Percentiles rank a stretch among this genome's conserved stretches.
Evolutionary conservation across 2,888 invertebrate species (phyloP).

Genomic region (Tiphia femorata): DNA sequence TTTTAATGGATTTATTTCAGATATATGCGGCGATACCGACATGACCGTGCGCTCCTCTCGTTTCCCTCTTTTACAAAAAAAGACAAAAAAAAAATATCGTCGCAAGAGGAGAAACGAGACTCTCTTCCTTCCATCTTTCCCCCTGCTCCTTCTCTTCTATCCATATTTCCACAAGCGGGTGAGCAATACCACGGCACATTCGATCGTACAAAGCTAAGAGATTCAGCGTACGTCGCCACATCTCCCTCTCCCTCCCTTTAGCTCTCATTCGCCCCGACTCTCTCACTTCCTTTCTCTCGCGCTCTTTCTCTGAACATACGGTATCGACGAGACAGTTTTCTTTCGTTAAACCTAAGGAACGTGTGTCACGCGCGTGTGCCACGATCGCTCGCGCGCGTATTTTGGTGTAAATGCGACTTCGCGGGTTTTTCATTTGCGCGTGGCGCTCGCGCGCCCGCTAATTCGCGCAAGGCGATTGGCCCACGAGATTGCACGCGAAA

Average conservation of each 20-base stretch:
- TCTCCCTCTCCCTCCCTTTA: too few relatives aligned
- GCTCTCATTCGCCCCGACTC: too few relatives aligned
- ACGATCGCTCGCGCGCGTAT: too few relatives aligned
- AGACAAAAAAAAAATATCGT: too few relatives aligned
- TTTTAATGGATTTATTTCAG: conserved; percentile 5
- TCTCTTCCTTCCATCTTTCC: not conserved
- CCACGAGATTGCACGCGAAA: too few relatives aligned
- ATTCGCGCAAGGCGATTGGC: too few relatives aligned
- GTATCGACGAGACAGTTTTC: not conserved
- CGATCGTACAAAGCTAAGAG: not conserved
- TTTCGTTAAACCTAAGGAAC: conserved; percentile 5
- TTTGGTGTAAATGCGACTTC: too few relatives aligned
- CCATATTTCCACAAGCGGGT: not conserved
- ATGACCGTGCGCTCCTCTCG: not conserved
- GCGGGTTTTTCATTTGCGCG: too few relatives aligned
- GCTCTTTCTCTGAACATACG: not conserved
- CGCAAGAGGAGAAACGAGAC: too few relatives aligned
- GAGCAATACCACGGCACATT: not conserved
- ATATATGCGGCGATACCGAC: conserved; percentile 1
- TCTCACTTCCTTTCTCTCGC: not conserved
- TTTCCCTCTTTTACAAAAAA: too few relatives aligned
- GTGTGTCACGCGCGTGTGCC: not conserved
- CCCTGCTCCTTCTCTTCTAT: not conserved
- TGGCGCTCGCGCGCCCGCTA: too few relatives aligned
- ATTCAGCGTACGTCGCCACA: not conserved